Evolutionary conservation across 2,797 vertebrate genomes (phyloP), one percentile per base, ranked within the genome.

Genomic region (Dicrostonyx torquatus): DNA sequence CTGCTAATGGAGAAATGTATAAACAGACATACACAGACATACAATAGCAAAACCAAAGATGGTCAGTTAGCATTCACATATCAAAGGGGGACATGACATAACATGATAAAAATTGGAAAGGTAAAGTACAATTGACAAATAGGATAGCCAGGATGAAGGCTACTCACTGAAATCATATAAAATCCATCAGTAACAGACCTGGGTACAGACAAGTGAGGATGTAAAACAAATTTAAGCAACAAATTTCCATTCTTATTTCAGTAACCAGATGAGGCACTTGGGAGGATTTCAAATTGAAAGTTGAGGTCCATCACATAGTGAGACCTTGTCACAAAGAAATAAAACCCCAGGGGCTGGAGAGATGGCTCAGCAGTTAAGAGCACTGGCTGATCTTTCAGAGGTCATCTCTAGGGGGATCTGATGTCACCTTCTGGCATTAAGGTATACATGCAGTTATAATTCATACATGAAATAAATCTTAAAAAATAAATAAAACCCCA

Each of bases 1-100:
- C 15, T 77, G 37, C 45, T 66, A 75, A 6, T 37, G 3, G 24
- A 8, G 55, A 17, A 17, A 6, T 13, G 24, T n/a, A 66, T 87
- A n/a, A 83, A 88, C 7, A 87, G 17, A 75, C 1, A 50, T 17
- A 17, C 1, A 55, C 50, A 94, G 34, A 88, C 4, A 84, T 14
- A 75, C 1, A 50, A 6, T 89, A 89, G 62, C 48, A 89, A 95
- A 95, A 85, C 24, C 17, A 87, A 86, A n/a, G 66, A 83, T 11
- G 55, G 40, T 84, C 72, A 73, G 11, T 66, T 53, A 93, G 13
- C 40, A 78, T 90, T 94, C 72, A 84, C 24, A 62, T 64, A 37
- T 43, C 68, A 72, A 94, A 31, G 76, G 87, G 79, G 87, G 64
- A 80, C 66, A 34, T 77, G 37, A 83, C 11, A 2, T 83, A 55